Base-by-base conservation (phyloP, 2,888 invertebrate species). In the Formica aserva region DNA sequence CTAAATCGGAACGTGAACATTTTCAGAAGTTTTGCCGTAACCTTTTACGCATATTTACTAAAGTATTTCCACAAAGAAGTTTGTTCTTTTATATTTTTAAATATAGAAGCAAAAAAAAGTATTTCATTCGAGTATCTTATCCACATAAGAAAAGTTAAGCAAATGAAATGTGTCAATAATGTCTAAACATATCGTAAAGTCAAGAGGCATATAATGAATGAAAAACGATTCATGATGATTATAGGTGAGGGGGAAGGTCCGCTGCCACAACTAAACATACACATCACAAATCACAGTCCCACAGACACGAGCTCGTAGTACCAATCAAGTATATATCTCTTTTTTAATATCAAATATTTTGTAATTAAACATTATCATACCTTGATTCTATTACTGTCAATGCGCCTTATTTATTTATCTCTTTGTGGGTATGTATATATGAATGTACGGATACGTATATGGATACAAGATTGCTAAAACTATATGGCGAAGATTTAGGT, bases 251-350 rank as follows among this genome's bases (percentile, higher is more conserved):
- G 48, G 52, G 22, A 60, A 69, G 69, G 69, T 83, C 71, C 83
- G 80, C 81, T 83, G 75, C 62, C 83, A 87, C 81, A 76, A 76
- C 86, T 87, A 87, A 52, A 84, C 86, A 86, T 83, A 86, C 86
- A 86, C 86, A 86, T 86, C 86, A 80, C 86, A 86, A 86, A 62
- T 86, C 80, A 81, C 86, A 83, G 72, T 86, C 85, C 83, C 86
- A 86, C 86, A 83, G 55, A 77, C 80, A 85, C 85, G 76, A 86
- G 85, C 78, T 82, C 29, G 8, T 81, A 71, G 13, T 63, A 48
- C 1, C 57, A 48, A 62, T 38, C 76, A 74, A 22, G 41, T 77
- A 41, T n/a, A 41, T 29, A 5, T 38, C 15, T 32, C 18, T 65
- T 69, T 22, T 32, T 76, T 62, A 72, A 57, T 57, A 26, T 29